These are phyloP conservation scores for Zelostemma sp. DNA, from an alignment of 1,140 invertebrate species.

Conservation along the genomic window DNA sequence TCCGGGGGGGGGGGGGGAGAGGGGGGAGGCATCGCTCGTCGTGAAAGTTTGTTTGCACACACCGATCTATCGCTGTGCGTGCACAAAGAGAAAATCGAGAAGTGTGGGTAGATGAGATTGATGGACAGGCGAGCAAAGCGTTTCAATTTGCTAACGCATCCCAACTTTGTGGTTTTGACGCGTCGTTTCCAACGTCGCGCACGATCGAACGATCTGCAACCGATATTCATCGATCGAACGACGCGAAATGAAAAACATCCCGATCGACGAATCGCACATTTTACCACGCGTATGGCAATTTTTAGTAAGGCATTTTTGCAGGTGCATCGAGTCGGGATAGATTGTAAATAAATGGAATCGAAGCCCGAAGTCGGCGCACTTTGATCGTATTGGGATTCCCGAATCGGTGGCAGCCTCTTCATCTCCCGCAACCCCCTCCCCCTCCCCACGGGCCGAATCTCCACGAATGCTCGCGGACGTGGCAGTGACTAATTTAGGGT, in stretches of 20 bases:
- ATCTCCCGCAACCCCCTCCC: conserved; percentile 35
- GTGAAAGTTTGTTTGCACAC: conserved; percentile 29
- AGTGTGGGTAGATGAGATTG: conserved; percentile 31
- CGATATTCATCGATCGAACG: no score
- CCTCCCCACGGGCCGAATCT: conserved; percentile 12
- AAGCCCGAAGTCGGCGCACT: conserved; percentile 44
- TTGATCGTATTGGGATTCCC: conserved; percentile 47
- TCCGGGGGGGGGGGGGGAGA: no score
- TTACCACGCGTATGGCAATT: no score
- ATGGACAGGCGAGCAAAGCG: conserved; percentile 27
- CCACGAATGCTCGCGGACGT: conserved; percentile 54
- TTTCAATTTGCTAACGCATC: conserved; percentile 28
- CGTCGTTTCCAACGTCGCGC: conserved; percentile 10
- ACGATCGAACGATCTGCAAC: conserved; percentile 11
- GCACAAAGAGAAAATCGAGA: conserved; percentile 30
- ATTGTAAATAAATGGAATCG: conserved; percentile 44
- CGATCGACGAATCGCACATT: no score
- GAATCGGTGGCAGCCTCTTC: conserved; percentile 49
- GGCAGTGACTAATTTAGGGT: conserved; percentile 69
- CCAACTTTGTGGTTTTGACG: conserved; percentile 25
- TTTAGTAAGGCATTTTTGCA: no score
- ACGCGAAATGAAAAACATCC: no score
- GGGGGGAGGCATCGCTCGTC: conserved; percentile 19
- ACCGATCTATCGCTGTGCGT: conserved; percentile 14
- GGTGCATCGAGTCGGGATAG: no score